Conservation (phyloP, 2,888 invertebrate species). For the Xanthorhoe designata region DNA sequence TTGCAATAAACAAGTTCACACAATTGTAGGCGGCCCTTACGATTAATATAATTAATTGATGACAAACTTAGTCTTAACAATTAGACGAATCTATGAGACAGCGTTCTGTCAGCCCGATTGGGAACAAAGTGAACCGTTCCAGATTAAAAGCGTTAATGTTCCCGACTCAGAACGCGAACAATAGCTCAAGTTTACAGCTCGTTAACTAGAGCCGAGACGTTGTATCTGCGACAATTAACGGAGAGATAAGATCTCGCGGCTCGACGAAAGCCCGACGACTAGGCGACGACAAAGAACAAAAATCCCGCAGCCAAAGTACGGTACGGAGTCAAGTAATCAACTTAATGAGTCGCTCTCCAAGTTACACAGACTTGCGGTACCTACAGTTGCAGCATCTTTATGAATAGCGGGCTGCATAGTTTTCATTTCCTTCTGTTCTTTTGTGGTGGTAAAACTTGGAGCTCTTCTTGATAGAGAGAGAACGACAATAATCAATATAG, state of each 20-base stretch:
- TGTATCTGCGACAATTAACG: conserved; percentile 71
- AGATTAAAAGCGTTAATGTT: conserved; percentile 40
- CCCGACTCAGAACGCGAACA: conserved; percentile 51
- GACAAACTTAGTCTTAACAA: conserved; percentile 13
- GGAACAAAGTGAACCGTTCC: conserved; percentile 27
- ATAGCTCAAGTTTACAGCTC: conserved; percentile 73
- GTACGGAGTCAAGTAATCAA: conserved; percentile 48
- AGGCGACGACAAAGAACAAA: conserved; percentile 55
- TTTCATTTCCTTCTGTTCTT: conserved; percentile 9
- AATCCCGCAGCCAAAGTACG: conserved; percentile 46
- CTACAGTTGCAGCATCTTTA: conserved; percentile 23
- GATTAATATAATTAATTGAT: not conserved
- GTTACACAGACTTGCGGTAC: conserved; percentile 39
- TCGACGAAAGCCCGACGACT: conserved; percentile 48
- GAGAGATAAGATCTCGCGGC: conserved; percentile 66
- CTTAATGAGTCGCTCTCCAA: conserved; percentile 52
- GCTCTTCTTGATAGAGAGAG: not conserved
- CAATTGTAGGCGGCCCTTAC: not conserved
- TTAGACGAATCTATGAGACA: conserved; percentile 15
- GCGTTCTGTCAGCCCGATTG: conserved; percentile 17
- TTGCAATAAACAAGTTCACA: no score
- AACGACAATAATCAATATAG: not conserved
- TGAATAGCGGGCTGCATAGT: conserved; percentile 19
- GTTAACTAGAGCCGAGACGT: conserved; percentile 65
- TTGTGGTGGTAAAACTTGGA: conserved; percentile 6